phyloP scores from a whole-genome alignment of 2,888 invertebrate genomes.

The Himalopsyche japonica region DNA sequence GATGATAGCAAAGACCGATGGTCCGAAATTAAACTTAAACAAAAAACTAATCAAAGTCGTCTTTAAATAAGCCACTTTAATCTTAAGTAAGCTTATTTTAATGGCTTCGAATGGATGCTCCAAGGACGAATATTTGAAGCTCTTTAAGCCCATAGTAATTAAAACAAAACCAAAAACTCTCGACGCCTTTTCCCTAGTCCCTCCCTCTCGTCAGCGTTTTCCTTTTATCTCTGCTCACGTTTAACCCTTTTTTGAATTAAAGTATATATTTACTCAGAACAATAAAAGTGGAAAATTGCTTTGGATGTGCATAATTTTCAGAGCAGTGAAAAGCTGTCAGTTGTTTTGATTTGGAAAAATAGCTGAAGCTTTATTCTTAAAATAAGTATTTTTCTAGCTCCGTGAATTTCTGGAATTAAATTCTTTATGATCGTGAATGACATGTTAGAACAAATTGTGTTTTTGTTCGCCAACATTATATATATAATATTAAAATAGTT shows the following conservation, averaged over 20 bases:
- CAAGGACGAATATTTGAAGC: constrained; percentile 1
- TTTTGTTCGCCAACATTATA: too few relatives aligned
- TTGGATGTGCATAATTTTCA: constrained; percentile 24
- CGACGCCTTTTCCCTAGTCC: not conserved
- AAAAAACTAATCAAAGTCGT: constrained; percentile 38
- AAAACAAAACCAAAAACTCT: constrained; percentile 32
- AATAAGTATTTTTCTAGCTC: too few relatives aligned
- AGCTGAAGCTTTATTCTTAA: not conserved
- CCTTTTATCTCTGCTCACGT: constrained; percentile 1
- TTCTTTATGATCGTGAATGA: too few relatives aligned
- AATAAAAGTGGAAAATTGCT: constrained; percentile 27
- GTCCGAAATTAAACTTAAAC: constrained; percentile 26
- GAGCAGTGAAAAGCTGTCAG: not conserved
- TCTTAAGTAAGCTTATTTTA: constrained; percentile 32
- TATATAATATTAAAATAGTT: too few relatives aligned
- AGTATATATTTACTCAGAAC: constrained; percentile 16
- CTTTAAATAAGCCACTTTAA: constrained; percentile 35
- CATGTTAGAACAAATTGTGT: too few relatives aligned
- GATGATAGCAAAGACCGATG: not conserved
- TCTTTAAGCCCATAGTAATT: constrained; percentile 26
- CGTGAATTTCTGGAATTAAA: too few relatives aligned
- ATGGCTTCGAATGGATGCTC: constrained; percentile 17
- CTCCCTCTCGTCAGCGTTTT: not conserved
- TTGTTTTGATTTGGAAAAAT: not conserved
- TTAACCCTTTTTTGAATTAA: constrained; percentile 18